These are phyloP conservation scores for Trichomalopsis sarcophagae DNA, from an alignment of 1,140 invertebrate species.

Conservation along the genomic window DNA sequence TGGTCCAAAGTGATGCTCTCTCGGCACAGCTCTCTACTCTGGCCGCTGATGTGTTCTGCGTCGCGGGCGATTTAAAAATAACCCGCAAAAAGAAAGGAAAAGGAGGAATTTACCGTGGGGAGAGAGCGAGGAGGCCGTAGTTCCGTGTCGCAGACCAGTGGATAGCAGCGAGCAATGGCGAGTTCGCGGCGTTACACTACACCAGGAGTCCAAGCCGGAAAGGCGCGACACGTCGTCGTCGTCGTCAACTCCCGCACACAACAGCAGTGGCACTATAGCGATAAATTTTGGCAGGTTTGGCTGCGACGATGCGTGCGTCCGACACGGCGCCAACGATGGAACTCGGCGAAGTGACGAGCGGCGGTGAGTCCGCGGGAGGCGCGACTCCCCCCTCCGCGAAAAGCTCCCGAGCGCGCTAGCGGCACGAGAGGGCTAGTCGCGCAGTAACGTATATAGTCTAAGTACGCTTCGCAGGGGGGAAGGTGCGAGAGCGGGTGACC, in stretches of 20 bases:
- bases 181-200: background rate
- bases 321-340: background rate
- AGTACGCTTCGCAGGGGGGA: background rate
- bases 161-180: background rate
- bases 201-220: background rate
- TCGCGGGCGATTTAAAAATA: constrained; percentile 63
- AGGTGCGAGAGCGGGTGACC: background rate
- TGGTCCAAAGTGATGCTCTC: background rate
- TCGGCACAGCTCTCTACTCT: background rate
- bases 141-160: background rate
- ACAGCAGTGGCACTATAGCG: background rate
- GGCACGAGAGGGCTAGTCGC: background rate
- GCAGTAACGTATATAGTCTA: background rate
- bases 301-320: background rate
- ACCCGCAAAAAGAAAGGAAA: constrained; percentile 53
- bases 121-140: background rate
- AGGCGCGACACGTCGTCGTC: background rate
- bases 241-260: background rate
- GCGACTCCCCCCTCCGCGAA: background rate
- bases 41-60: constrained; percentile 39
- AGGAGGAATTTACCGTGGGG: constrained; percentile 12
- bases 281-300: background rate
- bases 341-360: constrained; percentile 8
- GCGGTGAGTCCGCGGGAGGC: background rate
- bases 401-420: background rate